phyloP scores from a whole-genome alignment of 2,113 vertebrate genomes.

The Rhombomys opimus region DNA sequence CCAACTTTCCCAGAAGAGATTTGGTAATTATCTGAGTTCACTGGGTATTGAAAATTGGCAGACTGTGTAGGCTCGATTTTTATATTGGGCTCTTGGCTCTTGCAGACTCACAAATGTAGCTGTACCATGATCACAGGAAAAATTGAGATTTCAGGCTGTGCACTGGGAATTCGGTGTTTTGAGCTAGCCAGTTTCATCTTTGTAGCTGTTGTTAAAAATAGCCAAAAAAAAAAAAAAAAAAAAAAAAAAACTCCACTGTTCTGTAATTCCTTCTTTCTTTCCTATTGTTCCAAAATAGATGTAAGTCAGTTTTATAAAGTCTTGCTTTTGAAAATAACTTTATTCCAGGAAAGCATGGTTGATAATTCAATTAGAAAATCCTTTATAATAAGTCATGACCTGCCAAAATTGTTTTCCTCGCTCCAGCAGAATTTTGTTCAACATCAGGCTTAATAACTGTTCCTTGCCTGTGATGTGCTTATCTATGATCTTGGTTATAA shows the following conservation, averaged over 20 bases:
- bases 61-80: not conserved
- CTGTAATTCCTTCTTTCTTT: conserved; percentile 2
- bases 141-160: not conserved
- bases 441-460: not conserved
- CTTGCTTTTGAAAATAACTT: conserved; percentile 19
- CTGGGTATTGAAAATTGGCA: not conserved
- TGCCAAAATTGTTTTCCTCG: conserved; percentile 29
- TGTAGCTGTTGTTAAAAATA: not conserved
- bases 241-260: not conserved
- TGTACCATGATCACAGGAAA: not conserved
- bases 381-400: not conserved
- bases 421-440: not conserved
- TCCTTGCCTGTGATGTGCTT: not conserved
- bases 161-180: conserved; percentile 32
- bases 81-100: conserved; percentile 32
- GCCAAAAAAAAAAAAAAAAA: not conserved
- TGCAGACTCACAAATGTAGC: not conserved
- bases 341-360: not conserved
- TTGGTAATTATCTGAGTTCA: not conserved
- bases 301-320: not conserved
- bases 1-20: not conserved
- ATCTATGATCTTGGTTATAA: not conserved
- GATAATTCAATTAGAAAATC: conserved; percentile 42
- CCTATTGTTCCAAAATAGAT: not conserved
- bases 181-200: not conserved